These are phyloP conservation scores for Belonocnema kinseyi DNA, from an alignment of 1,140 invertebrate genomes.

Conservation along the genomic window DNA sequence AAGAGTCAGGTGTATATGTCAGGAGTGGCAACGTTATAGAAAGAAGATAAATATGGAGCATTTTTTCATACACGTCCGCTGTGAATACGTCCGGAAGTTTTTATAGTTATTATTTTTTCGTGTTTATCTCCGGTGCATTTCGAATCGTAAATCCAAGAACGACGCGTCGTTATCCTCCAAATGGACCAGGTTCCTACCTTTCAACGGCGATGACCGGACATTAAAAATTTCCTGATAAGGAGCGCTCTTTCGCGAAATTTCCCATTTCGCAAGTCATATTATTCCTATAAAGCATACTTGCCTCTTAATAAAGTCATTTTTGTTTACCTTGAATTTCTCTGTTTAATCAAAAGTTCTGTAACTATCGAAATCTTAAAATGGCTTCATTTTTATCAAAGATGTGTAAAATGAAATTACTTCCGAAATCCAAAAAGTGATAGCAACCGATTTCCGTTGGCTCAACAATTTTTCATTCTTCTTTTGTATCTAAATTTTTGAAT, in stretches of 20 bases:
- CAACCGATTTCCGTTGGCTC: no score
- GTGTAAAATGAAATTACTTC: no score
- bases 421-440: no score
- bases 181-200: slow-evolving; percentile 36
- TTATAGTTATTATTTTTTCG: slow-evolving; percentile 73
- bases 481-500: no score
- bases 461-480: no score
- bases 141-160: slow-evolving; percentile 64
- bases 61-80: slow-evolving; percentile 55
- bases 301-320: slow-evolving; percentile 30
- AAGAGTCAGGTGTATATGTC: slow-evolving; percentile 46
- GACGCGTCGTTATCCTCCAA: slow-evolving; percentile 49
- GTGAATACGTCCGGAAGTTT: slow-evolving; percentile 52
- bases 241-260: slow-evolving; percentile 26
- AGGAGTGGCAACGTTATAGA: slow-evolving; percentile 52
- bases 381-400: no score
- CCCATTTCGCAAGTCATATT: slow-evolving; percentile 34
- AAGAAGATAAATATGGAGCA: slow-evolving; percentile 56
- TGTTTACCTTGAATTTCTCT: slow-evolving; percentile 11
- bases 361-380: neutral
- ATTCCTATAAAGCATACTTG: slow-evolving; percentile 25
- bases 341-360: neutral
- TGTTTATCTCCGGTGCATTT: slow-evolving; percentile 65
- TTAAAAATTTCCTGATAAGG: slow-evolving; percentile 32
- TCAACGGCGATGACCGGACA: slow-evolving; percentile 30